phyloP scores from a whole-genome alignment of 2,113 vertebrate species.

The Hydrolagus affinis region DNA sequence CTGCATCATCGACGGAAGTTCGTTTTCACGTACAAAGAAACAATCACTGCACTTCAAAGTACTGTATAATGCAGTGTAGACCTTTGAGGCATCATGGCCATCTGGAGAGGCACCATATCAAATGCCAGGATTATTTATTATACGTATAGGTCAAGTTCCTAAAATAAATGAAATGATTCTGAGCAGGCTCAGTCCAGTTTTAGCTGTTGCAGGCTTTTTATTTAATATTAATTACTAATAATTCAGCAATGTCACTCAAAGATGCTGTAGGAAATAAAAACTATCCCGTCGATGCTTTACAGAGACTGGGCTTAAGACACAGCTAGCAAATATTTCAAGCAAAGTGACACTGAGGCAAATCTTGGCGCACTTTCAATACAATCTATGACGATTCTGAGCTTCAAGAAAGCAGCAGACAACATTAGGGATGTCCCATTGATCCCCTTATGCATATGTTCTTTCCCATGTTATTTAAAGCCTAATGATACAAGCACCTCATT shows the following conservation, averaged over 20 bases:
- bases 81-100: no score
- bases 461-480: neutral
- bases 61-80: no score
- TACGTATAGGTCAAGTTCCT: neutral
- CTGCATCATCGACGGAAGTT: neutral
- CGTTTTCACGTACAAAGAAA: no score
- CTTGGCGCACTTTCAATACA: no score
- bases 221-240: neutral
- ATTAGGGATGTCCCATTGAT: neutral
- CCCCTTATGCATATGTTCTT: neutral
- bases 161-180: neutral
- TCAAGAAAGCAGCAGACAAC: neutral
- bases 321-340: neutral
- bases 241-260: neutral
- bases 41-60: no score
- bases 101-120: no score
- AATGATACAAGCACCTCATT: neutral
- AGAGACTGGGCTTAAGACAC: neutral
- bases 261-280: neutral
- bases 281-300: neutral
- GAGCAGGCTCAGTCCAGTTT: neutral
- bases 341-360: no score
- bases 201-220: neutral
- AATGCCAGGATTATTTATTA: no score
- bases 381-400: neutral